These are phyloP conservation scores for Tribolium castaneum DNA, from an alignment of 1,140 invertebrate species.

Conservation along the genomic window DNA sequence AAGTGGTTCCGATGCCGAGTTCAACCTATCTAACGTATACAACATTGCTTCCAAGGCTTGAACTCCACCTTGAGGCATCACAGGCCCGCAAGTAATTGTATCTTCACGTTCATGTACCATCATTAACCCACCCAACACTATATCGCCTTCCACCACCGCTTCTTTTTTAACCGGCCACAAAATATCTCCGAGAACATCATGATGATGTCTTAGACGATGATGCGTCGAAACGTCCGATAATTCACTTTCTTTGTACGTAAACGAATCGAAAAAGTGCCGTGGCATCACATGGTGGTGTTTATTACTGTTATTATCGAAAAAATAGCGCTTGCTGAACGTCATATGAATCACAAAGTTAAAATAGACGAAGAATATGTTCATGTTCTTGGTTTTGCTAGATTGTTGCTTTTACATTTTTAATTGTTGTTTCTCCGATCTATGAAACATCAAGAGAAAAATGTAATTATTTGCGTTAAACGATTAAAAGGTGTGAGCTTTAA, in stretches of 20 bases:
- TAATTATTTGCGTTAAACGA: too few species aligned
- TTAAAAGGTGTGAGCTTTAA: background rate
- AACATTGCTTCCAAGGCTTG: constrained; percentile 90
- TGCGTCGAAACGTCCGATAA: background rate
- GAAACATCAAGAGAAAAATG: too few species aligned
- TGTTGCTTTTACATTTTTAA: background rate
- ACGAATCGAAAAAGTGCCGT: background rate
- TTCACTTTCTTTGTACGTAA: background rate
- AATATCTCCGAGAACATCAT: constrained; percentile 44
- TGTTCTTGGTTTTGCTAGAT: background rate
- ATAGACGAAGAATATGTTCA: background rate
- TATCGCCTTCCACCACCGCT: constrained; percentile 85
- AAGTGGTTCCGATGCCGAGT: constrained; percentile 67
- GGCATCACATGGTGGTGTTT: constrained; percentile 18
- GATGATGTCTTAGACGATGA: constrained; percentile 48
- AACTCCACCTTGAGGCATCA: constrained; percentile 90
- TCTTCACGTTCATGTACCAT: constrained; percentile 93
- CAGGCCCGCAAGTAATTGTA: constrained; percentile 80
- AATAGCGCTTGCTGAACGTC: background rate
- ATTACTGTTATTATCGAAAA: background rate
- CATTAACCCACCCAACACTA: constrained; percentile 90
- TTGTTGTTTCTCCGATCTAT: too few species aligned
- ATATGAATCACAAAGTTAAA: background rate
- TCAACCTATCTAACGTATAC: constrained; percentile 84
- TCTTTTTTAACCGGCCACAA: constrained; percentile 89